Percentiles rank a stretch among this genome's conserved stretches.
phyloP scores from a whole-genome alignment of 2,113 vertebrate genomes.

The Mustela nigripes region DNA sequence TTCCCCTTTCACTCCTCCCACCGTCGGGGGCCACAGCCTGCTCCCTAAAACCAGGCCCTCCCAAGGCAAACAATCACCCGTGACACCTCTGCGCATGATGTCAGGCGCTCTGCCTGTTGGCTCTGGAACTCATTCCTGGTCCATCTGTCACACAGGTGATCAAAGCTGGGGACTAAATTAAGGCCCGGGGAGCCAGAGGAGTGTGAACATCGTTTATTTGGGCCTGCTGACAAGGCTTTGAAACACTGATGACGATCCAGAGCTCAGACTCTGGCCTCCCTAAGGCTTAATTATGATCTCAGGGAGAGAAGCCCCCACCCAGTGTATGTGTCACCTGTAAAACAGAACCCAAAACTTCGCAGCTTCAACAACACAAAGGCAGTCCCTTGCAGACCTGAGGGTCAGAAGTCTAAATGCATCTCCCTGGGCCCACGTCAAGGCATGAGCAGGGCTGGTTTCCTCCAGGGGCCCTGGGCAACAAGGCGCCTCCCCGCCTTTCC shows the following conservation, averaged over 20 bases:
- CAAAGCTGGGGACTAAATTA: slow-evolving; percentile 12
- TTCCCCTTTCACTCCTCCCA: not conserved
- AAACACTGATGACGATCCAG: not conserved
- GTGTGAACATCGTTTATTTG: not conserved
- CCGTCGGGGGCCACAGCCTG: not conserved
- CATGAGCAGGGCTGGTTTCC: not conserved
- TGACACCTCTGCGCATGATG: not conserved
- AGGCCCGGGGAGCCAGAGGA: not conserved
- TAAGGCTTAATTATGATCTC: not conserved
- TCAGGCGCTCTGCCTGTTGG: not conserved
- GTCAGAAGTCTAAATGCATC: not conserved
- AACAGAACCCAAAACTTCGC: not conserved
- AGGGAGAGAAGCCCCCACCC: not conserved
- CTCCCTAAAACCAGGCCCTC: not conserved
- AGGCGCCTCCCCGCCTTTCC: not conserved
- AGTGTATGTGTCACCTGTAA: not conserved
- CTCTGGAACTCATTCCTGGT: not conserved
- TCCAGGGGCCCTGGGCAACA: not conserved
- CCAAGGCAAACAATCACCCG: not conserved
- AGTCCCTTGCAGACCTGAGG: not conserved
- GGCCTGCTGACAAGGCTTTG: not conserved
- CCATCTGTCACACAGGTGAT: slow-evolving; percentile 14
- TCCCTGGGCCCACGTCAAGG: not conserved
- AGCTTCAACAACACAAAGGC: not conserved
- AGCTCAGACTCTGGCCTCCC: not conserved